Evolutionary conservation across 2,113 vertebrate genomes (phyloP), one percentile per base, ranked within the genome.

Genomic region (Otolemur garnettii): DNA sequence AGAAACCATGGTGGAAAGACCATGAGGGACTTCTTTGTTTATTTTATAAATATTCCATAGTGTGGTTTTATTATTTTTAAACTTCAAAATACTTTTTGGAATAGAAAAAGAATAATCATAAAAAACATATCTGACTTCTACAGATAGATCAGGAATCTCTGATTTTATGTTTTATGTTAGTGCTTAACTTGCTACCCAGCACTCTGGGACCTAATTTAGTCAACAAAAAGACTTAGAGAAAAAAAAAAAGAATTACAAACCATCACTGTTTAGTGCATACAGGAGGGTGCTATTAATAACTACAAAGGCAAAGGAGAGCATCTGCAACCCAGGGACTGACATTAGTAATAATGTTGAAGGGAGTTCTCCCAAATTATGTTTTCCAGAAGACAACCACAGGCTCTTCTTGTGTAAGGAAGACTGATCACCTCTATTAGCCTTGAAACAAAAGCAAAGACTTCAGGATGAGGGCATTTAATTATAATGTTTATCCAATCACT

Each of bases 271-370:
- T 45, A 82, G 13, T 30, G 4, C 57, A 91, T 30, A 94, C 17
- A 96, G 92, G 66, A 97, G 87, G 66, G 50, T 80, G 33, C 95
- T 96, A 81, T 95, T 95, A 97, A 95, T 97, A 96, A 93, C 93
- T 66, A 80, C 87, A 78, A 53, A 97, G 72, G 59, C 87, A 96
- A 94, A 87, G 45, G 60, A 83, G 30, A 97, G 57, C 82, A 94
- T 96, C 86, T 96, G 83, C 30, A 93, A 59, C 38, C 60, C 72
- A 85, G 77, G 53, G 26, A 90, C 94, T 93, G 93, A 96, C 95
- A 89, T 91, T 91, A 93, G 93, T 90, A 80, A 45, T 84, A 57
- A 79, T 9, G 35, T 72, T 69, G 55, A 93, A 90, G 66, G 72
- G 55, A 93, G 50, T 87, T 93, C 86, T 94, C 83, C 68, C 77